Percentiles rank a stretch among this genome's conserved stretches.
Conservation (phyloP, 2,888 invertebrate genomes). For the Biston betularia region DNA sequence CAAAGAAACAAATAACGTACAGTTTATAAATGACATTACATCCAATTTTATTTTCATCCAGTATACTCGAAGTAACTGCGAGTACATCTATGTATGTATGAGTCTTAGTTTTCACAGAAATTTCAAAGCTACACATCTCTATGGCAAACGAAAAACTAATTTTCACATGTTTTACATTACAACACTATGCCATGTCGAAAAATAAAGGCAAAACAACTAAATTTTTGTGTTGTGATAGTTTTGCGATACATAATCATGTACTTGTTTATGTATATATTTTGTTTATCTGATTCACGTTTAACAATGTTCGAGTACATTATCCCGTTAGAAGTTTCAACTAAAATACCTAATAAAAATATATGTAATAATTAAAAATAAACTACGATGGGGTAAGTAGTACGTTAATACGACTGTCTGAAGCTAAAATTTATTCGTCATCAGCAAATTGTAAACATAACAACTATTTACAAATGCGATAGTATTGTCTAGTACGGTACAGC, state of each 20-base stretch:
- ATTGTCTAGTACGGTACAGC: conserved; percentile 1
- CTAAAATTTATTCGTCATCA: background rate
- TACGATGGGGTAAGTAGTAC: background rate
- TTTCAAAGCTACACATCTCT: conserved; percentile 31
- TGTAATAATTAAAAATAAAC: conserved; percentile 3
- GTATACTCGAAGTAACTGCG: conserved; percentile 25
- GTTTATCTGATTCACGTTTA: background rate
- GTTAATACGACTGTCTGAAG: background rate
- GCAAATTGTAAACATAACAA: conserved; percentile 8
- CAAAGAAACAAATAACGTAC: conserved; percentile 43
- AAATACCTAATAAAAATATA: background rate
- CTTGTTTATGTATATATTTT: background rate
- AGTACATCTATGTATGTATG: background rate
- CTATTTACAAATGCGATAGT: conserved; percentile 3
- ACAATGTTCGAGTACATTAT: background rate
- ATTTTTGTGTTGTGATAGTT: no score
- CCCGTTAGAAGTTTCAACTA: background rate
- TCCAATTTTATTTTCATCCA: conserved; percentile 33
- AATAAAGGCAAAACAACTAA: no score
- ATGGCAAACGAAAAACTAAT: background rate
- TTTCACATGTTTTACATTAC: background rate
- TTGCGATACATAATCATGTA: background rate
- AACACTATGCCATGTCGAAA: no score
- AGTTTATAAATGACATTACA: conserved; percentile 37
- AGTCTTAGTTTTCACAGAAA: conserved; percentile 38